Evolutionary conservation across 2,888 invertebrate genomes (phyloP), one percentile per base, ranked within the genome.

Genomic region (Chrysolina haemoptera): DNA sequence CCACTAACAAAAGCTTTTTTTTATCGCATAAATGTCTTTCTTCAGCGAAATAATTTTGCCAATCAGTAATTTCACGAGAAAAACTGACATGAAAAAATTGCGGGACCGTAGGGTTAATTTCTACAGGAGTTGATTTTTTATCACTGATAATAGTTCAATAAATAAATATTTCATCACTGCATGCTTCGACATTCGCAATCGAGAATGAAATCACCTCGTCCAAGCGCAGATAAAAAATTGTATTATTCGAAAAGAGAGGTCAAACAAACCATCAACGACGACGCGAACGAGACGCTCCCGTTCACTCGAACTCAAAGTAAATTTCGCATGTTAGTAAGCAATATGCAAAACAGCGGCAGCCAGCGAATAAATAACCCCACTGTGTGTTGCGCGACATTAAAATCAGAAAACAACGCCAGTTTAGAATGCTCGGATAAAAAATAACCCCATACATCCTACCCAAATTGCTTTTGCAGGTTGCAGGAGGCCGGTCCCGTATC

Each of bases 381-480:
- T 82, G 82, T 84, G 76, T 81, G 81, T 81, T 84, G 81, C 80
- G 82, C 82, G 82, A 84, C 84, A 82, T 84, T 84, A 83, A 84
- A 85, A 85, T 84, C 82, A 79, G 82, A 83, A 81, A 84, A 84
- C 83, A 84, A 80, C 82, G 81, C 78, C 80, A 75, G 80, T 79
- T 62, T 59, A 81, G 80, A 80, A 82, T 79, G 82, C 82, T 77
- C 79, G 81, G 80, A 82, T 82, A 82, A 82, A 82, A 82, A 83
- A 83, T 82, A 81, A 75, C 80, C 74, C 78, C 81, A 81, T 82
- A 83, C 80, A 83, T 82, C 82, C 82, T 79, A 78, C 79, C 80
- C 69, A 81, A 82, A 82, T 83, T 83, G 81, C 82, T 78, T 53
- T 68, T 40, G 55, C 55, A 53, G 43, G 68, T 68, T 40, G 53